phyloP scores from a whole-genome alignment of 2,888 invertebrate genomes.

The Crioceris asparagi region DNA sequence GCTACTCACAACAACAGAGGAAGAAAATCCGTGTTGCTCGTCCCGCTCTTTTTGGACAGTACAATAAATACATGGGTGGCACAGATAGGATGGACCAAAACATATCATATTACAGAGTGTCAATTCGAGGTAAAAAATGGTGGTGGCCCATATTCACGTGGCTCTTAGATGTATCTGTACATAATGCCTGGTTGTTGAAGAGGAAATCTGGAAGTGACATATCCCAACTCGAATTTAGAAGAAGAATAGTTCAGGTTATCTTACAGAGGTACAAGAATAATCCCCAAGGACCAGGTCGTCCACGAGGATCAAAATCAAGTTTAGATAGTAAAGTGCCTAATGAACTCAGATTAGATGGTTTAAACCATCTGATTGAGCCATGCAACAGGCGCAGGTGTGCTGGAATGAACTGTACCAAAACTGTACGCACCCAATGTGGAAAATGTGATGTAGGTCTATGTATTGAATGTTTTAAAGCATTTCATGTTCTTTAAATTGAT shows the following conservation, averaged over 20 bases:
- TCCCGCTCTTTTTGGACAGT: constrained; percentile 14
- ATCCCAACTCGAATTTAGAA: constrained; percentile 12
- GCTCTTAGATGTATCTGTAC: constrained; percentile 12
- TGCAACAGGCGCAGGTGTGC: too few species aligned
- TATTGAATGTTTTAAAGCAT: too few species aligned
- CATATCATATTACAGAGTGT: constrained; percentile 4
- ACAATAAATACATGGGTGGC: constrained; percentile 20
- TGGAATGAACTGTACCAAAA: too few species aligned
- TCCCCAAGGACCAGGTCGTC: too few species aligned
- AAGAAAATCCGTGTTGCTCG: constrained; percentile 13
- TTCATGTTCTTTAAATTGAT: too few species aligned
- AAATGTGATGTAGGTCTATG: too few species aligned
- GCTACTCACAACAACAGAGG: constrained; percentile 15
- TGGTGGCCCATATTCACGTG: constrained; percentile 15
- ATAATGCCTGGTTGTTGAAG: constrained; percentile 14
- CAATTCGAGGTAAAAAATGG: constrained; percentile 11
- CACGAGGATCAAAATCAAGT: too few species aligned
- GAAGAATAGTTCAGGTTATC: constrained; percentile 7
- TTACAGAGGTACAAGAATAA: constrained; percentile 7
- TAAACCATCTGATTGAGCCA: too few species aligned
- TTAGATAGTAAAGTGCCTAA: too few species aligned
- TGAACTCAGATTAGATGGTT: too few species aligned
- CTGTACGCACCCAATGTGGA: too few species aligned
- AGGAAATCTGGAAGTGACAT: constrained; percentile 9
- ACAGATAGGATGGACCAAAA: constrained; percentile 12